Base-by-base conservation (phyloP, 2,113 vertebrate genomes). In the Plestiodon gilberti region DNA sequence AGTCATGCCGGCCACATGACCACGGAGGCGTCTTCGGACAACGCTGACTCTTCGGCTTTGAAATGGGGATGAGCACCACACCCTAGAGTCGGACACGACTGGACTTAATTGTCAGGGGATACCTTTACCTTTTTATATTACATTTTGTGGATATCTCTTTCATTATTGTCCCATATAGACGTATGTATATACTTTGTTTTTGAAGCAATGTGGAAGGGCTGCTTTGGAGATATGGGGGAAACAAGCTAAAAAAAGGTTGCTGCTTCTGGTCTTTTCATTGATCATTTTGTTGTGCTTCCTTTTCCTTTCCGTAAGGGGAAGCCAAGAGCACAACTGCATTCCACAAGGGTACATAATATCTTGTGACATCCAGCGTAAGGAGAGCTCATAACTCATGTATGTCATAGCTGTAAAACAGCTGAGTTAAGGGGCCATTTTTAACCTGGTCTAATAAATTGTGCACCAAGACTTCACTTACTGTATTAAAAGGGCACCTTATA, bases 341-440 rank as follows among this genome's bases (percentile, higher is more conserved):
- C 38, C 38, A 55, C 33, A 55, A 52, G n/a, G 59, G 38, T 73
- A 9, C 76, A 23, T 86, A 74, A 79, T 76, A 89, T 91, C 80
- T 83, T 38, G 64, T 90, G 90, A 88, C 78, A 88, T 91, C 86
- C 91, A 90, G 83, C 61, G 70, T 92, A 62, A 88, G 85, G 78
- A 91, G 90, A 85, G 69, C 86, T 84, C 79, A 85, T 89, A 90
- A 92, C 74, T 84, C 76, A 64, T 33, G 6, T 20, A 80, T 84
- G 87, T 6, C 1, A 9, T 88, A 22, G 78, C 40, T 38, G 59
- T 33, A 69, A 79, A 33, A 25, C 69, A 91, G 75, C 7, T 87
- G 89, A 87, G 84, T 89, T 78, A 81, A 62, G 88, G 86, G 70
- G 77, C 77, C 82, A 38, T 33, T 28, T 76, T 7, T 85, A 81